Base-by-base conservation (phyloP, 2,888 invertebrate species). In the Gisinianus flammeolus region DNA sequence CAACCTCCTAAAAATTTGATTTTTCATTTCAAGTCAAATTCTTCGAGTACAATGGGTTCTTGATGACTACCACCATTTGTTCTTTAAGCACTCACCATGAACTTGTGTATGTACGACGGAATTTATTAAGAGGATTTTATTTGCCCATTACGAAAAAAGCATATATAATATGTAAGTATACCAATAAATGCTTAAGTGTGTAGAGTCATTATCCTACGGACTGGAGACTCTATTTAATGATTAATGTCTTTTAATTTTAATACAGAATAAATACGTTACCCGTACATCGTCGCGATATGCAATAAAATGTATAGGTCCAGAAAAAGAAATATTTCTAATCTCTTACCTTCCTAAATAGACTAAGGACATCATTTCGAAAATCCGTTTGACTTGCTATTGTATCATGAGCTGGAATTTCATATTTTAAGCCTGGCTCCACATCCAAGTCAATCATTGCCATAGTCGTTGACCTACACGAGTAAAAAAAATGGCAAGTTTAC, bases 361-460 rank as follows among this genome's bases (percentile, higher is more conserved):
- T 71, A 16, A 79, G 67, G 56, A 70, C 75, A 54, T 79, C 79
- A 67, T 72, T 76, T 44, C 79, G 71, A 44, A 76, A 76, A 67
- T 79, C 79, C 31, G 79, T 79, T 44, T 79, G 79, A 62, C 76
- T 79, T 68, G 30, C 75, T 31, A 16, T 54, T 16, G 54, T 54
- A 16, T n/a, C 54, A 4, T 5, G 4, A n/a, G 54, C n/a, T 16
- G 54, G 4, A n/a, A 16, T 54, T 54, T 54, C 54, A 16, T 4
- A n/a, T 16, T 54, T 54, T 44, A 44, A 44, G 8, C 6, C 8
- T 44, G 44, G 44, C 44, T 44, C 16, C 44, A 54, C n/a, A 54
- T 54, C 54, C 16, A 54, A 54, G 19, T 54, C 19, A 54, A 54
- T 54, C 10, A 54, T 8, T 54, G 54, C 6, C 54, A 54, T 19